Conservation (phyloP, 2,797 vertebrate genomes). For the Meriones psammophilus region DNA sequence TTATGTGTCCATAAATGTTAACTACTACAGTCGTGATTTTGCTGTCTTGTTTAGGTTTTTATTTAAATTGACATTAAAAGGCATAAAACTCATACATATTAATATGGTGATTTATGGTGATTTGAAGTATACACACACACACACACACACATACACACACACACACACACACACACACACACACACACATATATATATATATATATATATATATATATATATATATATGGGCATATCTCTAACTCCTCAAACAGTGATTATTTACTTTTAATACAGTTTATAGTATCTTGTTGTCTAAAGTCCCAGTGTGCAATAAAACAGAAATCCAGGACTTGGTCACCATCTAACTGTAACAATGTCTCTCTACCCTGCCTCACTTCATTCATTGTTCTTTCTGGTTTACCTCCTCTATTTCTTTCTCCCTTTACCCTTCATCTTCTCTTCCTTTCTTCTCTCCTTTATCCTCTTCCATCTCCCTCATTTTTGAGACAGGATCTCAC, state of each 20-base stretch:
- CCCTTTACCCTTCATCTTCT: background rate
- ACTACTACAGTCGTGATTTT: slow-evolving; percentile 12
- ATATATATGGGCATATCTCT: background rate
- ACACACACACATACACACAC: background rate
- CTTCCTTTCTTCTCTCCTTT: background rate
- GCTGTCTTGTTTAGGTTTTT: background rate
- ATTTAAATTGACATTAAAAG: background rate
- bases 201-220: too few relatives aligned
- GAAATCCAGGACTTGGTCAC: background rate
- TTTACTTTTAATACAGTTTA: background rate
- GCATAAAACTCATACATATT: background rate
- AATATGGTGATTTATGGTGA: background rate
- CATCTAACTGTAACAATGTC: background rate
- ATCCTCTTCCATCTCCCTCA: background rate
- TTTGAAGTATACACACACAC: background rate
- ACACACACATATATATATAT: too few relatives aligned
- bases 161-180: background rate
- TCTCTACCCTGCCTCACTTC: background rate
- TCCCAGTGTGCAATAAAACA: background rate
- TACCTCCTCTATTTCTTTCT: background rate
- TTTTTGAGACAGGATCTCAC: background rate
- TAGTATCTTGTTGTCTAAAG: background rate
- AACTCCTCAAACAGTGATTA: background rate
- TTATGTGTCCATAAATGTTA: slow-evolving; percentile 52
- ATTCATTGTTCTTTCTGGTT: background rate